Base-by-base conservation (phyloP, 2,113 vertebrate genomes). In the Macquaria ambigua region DNA sequence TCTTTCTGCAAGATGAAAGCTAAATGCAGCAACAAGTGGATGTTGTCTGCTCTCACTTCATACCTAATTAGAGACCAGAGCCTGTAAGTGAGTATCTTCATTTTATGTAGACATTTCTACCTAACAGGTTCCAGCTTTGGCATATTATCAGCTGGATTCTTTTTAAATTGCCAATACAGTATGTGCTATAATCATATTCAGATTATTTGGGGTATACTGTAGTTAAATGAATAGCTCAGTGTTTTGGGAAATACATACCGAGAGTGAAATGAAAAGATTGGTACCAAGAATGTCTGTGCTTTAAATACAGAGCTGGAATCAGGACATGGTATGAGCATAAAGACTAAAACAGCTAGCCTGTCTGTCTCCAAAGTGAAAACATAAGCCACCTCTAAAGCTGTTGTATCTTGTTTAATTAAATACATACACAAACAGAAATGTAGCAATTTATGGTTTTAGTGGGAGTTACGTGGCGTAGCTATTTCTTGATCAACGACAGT, bases 1-100 rank as follows among this genome's bases (percentile, higher is more conserved):
- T 58, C 74, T 76, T 87, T 77, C 64, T 77, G 37, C 10, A 3
- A 86, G 84, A 87, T 83, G 72, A 90, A 87, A 82, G 78, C 52
- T 58, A 16, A 83, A 63, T 0, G 9, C 28, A 75, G 81, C 83
- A 88, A 84, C 79, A 87, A 77, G 75, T 87, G 68, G 72, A 74
- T 43, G 58, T 8, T 34, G 48, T 72, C 50, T 43, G 21, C 71
- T 77, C 63, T 69, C 67, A 63, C 25, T 88, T 88, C 70, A 69
- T 46, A 46, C 53, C 69, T 80, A 82, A 87, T 92, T 83, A 90
- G 62, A 84, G 50, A 64, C 48, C 43, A 81, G 39, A 71, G 69
- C 64, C 66, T 75, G 25, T 3, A 16, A 41, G 43, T n/a, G 23
- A 71, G 53, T 6, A 68, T 67, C 52, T 16, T 58, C 39, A 23